phyloP scores from a whole-genome alignment of 30 jellyfish, hydroid and myxozoan species.

The Rhopilema esculentum region DNA sequence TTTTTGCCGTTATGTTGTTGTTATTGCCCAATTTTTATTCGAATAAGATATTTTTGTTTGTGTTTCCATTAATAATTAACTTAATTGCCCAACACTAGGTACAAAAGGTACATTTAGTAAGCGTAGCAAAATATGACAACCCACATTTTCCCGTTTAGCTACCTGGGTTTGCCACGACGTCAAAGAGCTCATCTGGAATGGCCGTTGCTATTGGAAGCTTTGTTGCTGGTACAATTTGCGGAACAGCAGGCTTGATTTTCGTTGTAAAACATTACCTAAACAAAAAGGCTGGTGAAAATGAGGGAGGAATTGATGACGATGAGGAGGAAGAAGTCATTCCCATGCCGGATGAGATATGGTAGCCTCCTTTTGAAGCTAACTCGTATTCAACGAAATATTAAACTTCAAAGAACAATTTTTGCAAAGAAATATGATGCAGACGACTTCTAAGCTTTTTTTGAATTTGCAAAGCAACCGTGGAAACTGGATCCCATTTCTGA shows the following conservation, averaged over 20 bases:
- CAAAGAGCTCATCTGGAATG: constrained; percentile 67
- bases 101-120: not conserved
- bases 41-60: too few species aligned
- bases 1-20: too few species aligned
- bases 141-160: not conserved
- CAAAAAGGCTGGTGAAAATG: constrained; percentile 24
- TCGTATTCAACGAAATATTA: not conserved
- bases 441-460: too few species aligned
- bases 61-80: too few species aligned
- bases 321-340: constrained; percentile 80
- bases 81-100: too few species aligned
- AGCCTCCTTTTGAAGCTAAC: not conserved
- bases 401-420: not conserved
- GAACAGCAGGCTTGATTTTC: constrained; percentile 70
- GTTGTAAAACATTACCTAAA: constrained; percentile 58
- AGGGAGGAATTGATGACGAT: constrained; percentile 20
- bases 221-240: constrained; percentile 83
- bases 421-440: not conserved
- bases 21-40: too few species aligned
- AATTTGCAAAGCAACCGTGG: too few species aligned
- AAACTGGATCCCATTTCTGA: too few species aligned
- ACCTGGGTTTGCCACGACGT: constrained; percentile 52
- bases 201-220: constrained; percentile 88
- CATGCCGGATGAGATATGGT: constrained; percentile 94
- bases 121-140: not conserved